Conservation (phyloP, 2,113 vertebrate genomes). For the Caretta caretta region DNA sequence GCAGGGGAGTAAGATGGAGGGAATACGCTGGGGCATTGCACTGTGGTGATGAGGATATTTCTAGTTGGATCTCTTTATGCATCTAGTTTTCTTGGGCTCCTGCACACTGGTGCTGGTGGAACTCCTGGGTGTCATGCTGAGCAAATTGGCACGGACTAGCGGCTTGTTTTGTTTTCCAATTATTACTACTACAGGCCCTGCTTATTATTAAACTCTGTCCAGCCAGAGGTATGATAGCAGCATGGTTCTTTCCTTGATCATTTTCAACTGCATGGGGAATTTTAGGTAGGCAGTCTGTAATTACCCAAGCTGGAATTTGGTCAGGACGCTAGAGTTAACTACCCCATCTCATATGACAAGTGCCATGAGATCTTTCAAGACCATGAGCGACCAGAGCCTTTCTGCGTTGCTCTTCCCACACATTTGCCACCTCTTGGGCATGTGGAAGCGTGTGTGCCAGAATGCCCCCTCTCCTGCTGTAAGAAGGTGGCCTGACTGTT, state of each 20-base stretch:
- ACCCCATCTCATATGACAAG: neutral
- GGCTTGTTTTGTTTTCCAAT: neutral
- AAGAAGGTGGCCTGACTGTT: neutral
- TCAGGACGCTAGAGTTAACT: neutral
- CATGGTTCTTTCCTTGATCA: neutral
- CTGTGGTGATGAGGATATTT: neutral
- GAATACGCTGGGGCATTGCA: neutral
- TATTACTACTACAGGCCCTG: neutral
- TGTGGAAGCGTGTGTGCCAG: neutral
- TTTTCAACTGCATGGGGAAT: neutral
- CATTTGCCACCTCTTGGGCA: neutral
- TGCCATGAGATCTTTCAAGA: neutral
- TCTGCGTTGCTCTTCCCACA: neutral
- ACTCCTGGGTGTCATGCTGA: neutral
- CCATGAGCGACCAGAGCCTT: neutral
- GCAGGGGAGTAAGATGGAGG: neutral
- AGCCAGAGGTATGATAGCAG: neutral
- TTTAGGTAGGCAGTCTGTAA: neutral
- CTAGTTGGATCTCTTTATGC: neutral
- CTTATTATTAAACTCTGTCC: neutral
- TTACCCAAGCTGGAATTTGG: neutral
- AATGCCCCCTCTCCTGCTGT: neutral
- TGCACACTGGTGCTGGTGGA: neutral
- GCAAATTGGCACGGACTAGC: neutral
- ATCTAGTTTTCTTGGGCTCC: neutral